A percentile compares a stretch with the other conserved stretches of the same genome.
Evolutionary conservation across 2,888 invertebrate genomes (phyloP).

Genomic region (Onthophagus sagittarius): DNA sequence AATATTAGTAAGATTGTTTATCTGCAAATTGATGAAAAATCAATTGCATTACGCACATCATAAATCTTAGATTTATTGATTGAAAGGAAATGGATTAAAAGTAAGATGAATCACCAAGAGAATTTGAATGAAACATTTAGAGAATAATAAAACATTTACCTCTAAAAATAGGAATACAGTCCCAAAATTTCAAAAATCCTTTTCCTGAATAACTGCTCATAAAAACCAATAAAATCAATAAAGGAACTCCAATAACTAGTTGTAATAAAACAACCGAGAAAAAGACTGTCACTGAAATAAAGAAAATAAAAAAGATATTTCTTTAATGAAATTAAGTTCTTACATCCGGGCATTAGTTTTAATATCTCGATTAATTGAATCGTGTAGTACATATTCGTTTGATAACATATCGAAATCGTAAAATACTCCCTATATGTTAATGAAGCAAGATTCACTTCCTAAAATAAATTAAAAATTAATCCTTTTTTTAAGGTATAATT

Average conservation of each 20-base stretch:
- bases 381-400: conserved; percentile 2
- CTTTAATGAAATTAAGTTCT: background rate
- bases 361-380: conserved; percentile 8
- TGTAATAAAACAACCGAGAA: background rate
- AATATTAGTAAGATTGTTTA: too few species aligned
- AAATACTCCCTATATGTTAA: background rate
- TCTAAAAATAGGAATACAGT: conserved; percentile 20
- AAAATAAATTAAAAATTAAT: background rate
- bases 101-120: too few species aligned
- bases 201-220: conserved; percentile 22
- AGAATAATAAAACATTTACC: conserved; percentile 10
- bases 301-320: background rate
- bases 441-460: background rate
- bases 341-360: background rate
- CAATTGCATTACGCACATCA: too few species aligned
- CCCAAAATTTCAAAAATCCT: conserved; percentile 20
- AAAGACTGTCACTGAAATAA: conserved; percentile 7
- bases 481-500: background rate
- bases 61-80: too few species aligned
- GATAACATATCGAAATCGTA: conserved; percentile 3
- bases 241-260: conserved; percentile 16
- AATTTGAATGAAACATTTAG: too few species aligned
- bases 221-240: conserved; percentile 18
- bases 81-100: background rate
- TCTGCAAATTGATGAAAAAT: too few species aligned